These are phyloP conservation scores for Cyphomyrus plagiostoma DNA, from an alignment of 2,113 vertebrate species.

Conservation along the genomic window DNA sequence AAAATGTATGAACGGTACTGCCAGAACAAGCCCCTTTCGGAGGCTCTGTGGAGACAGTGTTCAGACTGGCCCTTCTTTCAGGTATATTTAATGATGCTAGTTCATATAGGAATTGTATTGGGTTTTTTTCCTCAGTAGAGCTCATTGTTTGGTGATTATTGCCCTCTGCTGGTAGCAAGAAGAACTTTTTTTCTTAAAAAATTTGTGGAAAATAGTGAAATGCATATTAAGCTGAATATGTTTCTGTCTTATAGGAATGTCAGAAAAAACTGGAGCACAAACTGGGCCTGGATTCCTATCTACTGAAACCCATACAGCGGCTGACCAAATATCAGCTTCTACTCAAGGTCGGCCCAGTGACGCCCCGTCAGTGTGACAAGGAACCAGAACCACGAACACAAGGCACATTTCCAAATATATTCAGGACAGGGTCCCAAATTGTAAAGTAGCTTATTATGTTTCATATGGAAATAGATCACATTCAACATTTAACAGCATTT, in stretches of 20 bases:
- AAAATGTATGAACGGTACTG: conserved; percentile 95
- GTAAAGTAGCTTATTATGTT: background rate
- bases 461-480: background rate
- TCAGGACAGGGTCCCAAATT: background rate
- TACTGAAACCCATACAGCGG: conserved; percentile 94
- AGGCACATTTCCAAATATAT: background rate
- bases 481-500: background rate
- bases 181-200: background rate
- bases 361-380: background rate
- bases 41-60: conserved; percentile 84
- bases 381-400: background rate
- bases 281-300: conserved; percentile 87
- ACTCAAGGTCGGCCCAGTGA: conserved; percentile 70
- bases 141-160: background rate
- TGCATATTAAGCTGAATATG: background rate
- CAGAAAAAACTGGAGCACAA: conserved; percentile 89
- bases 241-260: conserved; percentile 69
- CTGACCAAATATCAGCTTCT: conserved; percentile 95
- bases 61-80: conserved; percentile 86
- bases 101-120: background rate
- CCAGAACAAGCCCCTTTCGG: conserved; percentile 90
- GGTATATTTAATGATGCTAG: conserved; percentile 52
- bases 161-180: background rate
- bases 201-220: background rate
- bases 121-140: background rate